Percentiles rank a stretch among this genome's conserved stretches.
These are phyloP conservation scores for Spodoptera littoralis DNA, from an alignment of 2,888 invertebrate genomes.

Conservation along the genomic window DNA sequence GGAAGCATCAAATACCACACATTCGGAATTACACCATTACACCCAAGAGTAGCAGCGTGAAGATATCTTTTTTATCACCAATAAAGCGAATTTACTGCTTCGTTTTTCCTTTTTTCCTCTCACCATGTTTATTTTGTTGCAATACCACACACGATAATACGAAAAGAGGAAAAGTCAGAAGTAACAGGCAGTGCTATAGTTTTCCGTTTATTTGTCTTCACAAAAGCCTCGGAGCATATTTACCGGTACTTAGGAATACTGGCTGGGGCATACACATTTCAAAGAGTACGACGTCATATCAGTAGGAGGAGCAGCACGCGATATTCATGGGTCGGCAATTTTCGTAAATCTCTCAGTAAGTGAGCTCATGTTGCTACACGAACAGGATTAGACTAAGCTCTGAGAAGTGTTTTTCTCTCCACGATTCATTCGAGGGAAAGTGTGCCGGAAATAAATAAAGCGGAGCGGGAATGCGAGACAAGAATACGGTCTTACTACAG, in stretches of 20 bases:
- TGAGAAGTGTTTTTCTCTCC: conserved; percentile 75
- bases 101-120: conserved; percentile 14
- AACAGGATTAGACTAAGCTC: conserved; percentile 76
- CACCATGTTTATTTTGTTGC: conserved; percentile 8
- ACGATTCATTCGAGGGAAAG: conserved; percentile 70
- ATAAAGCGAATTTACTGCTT: conserved; percentile 23
- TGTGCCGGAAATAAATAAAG: conserved; percentile 73
- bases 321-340: conserved; percentile 67
- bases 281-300: conserved; percentile 49
- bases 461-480: conserved; percentile 62
- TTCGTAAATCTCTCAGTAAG: conserved; percentile 74
- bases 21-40: conserved; percentile 24
- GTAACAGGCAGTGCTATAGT: conserved; percentile 6
- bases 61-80: conserved; percentile 35
- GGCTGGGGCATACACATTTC: conserved; percentile 36
- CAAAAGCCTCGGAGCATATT: conserved; percentile 29
- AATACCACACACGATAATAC: conserved; percentile 1
- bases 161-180: conserved; percentile 9
- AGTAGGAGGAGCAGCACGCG: conserved; percentile 53
- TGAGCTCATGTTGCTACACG: conserved; percentile 72
- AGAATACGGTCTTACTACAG: conserved; percentile 62
- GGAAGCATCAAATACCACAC: conserved; percentile 25
- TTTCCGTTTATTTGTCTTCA: conserved; percentile 32
- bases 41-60: conserved; percentile 5
- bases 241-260: conserved; percentile 43